These are phyloP conservation scores for Oscheius sp. DNA, from an alignment of 1,140 invertebrate species.

Conservation along the genomic window DNA sequence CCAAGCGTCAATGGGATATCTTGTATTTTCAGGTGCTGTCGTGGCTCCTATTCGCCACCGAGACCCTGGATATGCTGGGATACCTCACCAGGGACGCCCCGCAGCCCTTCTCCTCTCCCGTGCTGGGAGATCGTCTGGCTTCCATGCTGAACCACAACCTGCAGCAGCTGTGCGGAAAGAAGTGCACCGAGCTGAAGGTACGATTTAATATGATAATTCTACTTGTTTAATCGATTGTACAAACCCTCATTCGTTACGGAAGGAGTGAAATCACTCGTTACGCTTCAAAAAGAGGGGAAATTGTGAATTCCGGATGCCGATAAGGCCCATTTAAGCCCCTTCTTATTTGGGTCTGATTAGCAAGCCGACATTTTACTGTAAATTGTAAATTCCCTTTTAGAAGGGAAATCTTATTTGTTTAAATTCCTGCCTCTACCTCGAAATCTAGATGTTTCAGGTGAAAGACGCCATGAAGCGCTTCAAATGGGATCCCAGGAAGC, in stretches of 20 bases:
- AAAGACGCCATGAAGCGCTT: conserved; percentile 78
- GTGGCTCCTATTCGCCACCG: conserved; percentile 86
- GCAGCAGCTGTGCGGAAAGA: conserved; percentile 90
- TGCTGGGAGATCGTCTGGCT: conserved; percentile 85
- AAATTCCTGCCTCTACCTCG: too few species aligned
- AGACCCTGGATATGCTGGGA: conserved; percentile 97
- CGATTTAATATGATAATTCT: neutral
- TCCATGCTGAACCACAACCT: conserved; percentile 93
- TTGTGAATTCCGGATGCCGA: too few species aligned
- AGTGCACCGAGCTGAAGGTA: conserved; percentile 95
- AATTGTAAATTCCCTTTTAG: too few species aligned
- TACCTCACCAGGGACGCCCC: conserved; percentile 90
- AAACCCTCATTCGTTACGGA: too few species aligned
- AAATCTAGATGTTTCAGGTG: conserved; percentile 18
- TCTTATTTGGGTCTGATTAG: too few species aligned
- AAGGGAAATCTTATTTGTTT: too few species aligned
- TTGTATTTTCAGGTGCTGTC: conserved; percentile 63
- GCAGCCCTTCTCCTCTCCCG: conserved; percentile 80
- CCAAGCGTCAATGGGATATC: conserved; percentile 73
- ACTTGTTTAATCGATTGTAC: too few species aligned
- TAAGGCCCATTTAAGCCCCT: too few species aligned
- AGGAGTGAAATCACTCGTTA: neutral
- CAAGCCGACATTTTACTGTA: too few species aligned
- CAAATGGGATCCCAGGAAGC: conserved; percentile 86
- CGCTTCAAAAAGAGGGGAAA: neutral